These are phyloP conservation scores for Asobara japonica DNA, from an alignment of 1,140 invertebrate species.

Conservation along the genomic window DNA sequence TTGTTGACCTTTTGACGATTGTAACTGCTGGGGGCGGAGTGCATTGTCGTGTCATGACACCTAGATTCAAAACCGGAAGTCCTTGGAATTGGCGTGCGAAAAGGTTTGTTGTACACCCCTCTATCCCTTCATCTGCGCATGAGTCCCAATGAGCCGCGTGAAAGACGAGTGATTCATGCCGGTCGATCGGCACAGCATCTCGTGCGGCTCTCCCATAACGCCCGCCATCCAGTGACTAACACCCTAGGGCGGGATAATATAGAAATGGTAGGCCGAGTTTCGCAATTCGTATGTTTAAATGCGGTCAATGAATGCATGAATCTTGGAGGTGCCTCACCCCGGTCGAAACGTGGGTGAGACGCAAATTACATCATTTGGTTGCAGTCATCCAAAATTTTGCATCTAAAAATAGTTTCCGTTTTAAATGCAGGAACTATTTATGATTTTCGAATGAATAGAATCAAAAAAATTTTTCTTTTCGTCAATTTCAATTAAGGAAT, in stretches of 20 bases:
- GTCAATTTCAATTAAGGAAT: no score
- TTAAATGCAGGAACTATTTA: no score
- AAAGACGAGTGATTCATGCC: conserved; percentile 7
- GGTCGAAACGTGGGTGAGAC: background rate
- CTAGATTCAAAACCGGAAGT: conserved; percentile 6
- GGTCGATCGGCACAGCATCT: conserved; percentile 2
- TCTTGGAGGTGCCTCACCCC: conserved; percentile 5
- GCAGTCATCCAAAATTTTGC: background rate
- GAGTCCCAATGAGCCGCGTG: background rate
- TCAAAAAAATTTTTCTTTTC: no score
- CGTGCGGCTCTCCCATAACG: conserved; percentile 8
- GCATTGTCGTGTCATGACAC: background rate
- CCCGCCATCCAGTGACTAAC: conserved; percentile 3
- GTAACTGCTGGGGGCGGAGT: background rate
- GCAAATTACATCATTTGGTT: background rate
- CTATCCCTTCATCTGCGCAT: background rate
- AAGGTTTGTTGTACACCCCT: background rate
- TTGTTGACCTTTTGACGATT: conserved; percentile 10
- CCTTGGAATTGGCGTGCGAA: conserved; percentile 11
- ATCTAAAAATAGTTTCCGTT: no score
- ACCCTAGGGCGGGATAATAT: conserved; percentile 10
- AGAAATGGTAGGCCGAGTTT: conserved; percentile 13
- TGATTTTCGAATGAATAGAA: no score
- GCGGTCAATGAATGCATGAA: conserved; percentile 1
- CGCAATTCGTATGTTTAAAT: conserved; percentile 11